A percentile compares a stretch with the other conserved stretches of the same genome.
Conservation (phyloP, 2,888 invertebrate genomes). For the Drosophila dives region DNA sequence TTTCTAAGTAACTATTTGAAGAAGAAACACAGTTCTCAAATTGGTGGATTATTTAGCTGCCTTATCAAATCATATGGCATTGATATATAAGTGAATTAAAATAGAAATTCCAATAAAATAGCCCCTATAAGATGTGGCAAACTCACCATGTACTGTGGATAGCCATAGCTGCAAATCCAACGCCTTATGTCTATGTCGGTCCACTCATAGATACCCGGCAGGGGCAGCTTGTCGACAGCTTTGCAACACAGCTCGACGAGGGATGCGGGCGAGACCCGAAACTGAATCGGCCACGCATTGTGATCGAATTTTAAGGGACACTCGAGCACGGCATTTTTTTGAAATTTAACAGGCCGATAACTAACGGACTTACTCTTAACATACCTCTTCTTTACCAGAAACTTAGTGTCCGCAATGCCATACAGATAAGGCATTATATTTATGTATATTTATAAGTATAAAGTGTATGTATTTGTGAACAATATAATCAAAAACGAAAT, state of each 20-base stretch:
- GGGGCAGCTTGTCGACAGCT: constrained; percentile 83
- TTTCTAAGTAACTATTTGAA: neutral
- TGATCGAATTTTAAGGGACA: constrained; percentile 48
- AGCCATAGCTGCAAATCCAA: constrained; percentile 86
- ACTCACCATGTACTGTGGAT: constrained; percentile 86
- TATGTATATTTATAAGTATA: neutral
- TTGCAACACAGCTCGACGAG: constrained; percentile 81
- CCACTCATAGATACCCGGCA: constrained; percentile 86
- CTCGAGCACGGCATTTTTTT: constrained; percentile 14
- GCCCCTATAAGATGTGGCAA: neutral
- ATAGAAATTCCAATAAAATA: neutral
- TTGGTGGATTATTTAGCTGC: neutral
- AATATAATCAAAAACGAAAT: constrained; percentile 15
- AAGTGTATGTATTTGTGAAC: neutral
- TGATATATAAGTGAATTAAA: neutral
- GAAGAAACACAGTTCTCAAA: neutral
- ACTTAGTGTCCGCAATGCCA: constrained; percentile 71
- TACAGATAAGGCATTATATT: constrained; percentile 68
- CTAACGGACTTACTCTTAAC: neutral
- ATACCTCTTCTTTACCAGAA: constrained; percentile 5
- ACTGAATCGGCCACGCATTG: constrained; percentile 67
- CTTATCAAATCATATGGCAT: neutral
- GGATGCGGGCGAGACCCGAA: constrained; percentile 84
- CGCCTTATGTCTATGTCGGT: constrained; percentile 84
- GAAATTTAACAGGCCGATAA: constrained; percentile 43